Evolutionary conservation across 1,140 invertebrate species (phyloP), one percentile per base, ranked within the genome.

Genomic region (Helicorthomorpha holstii): DNA sequence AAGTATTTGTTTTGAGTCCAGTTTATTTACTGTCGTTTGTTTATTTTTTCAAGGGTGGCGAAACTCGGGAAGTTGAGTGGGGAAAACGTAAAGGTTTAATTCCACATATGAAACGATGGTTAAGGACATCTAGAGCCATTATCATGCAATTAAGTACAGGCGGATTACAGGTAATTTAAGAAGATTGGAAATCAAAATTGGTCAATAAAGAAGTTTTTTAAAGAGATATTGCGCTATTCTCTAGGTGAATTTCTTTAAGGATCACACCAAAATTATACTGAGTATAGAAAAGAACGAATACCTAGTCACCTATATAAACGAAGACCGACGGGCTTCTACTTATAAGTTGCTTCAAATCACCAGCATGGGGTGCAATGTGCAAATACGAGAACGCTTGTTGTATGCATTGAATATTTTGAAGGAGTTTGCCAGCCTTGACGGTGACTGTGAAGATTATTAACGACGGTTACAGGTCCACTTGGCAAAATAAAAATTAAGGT

Each of bases 161-260:
- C 49, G 77, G 75, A 7, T 58, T 79, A 46, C 76, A 78, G 69
- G 74, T 76, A 58, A 58, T 48, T 43, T 4, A 25, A 3, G 19
- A 44, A 21, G n/a, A n/a, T 53, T 55, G 38, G 19, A 46, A 24
- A 24, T 7, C 45, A 7, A 12, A 19, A 7, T 46, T 22, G 23
- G 19, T 10, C 4, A 46, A 24, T 46, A 10, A 10, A 12, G 7
- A 12, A 7, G n/a, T 46, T 7, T 12, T 10, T 12, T 46, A 12
- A 12, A 12, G 22, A 46, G 45, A 12, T 10, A 46, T 12, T 10
- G 45, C 23, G 12, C 4, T 49, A 44, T 42, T 41, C 46, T 59
- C 59, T 27, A 76, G 75, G 71, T 78, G 26, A 78, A 78, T 61
- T 78, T 79, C 61, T 77, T 79, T 63, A 70, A 73, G 57, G 76